Evolutionary conservation across 2,113 vertebrate species (phyloP), one percentile per base, ranked within the genome.

Genomic region (Helogale parvula): DNA sequence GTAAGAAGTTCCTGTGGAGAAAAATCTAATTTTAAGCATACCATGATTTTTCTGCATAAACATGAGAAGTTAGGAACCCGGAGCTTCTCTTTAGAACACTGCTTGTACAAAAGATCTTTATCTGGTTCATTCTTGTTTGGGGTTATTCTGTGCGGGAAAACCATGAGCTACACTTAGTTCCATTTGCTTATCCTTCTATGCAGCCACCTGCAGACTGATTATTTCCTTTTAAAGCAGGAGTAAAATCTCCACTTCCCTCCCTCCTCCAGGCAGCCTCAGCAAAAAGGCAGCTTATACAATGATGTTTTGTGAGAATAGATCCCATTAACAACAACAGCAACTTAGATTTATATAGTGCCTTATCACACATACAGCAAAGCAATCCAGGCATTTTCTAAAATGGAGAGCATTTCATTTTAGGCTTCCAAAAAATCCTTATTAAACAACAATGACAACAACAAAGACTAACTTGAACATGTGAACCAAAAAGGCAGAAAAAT

Each of bases 11-110:
- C 85, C 72, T 83, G 60, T 35, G 79, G 79, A 88, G 93, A 94
- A 97, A 98, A 96, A 96, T 92, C 68, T 72, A 94, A 97, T 97
- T 96, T 96, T 95, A 97, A 98, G 71, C 77, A 87, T 69, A 79
- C 83, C 72, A 45, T 66, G 85, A 68, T 93, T 98, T 96, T 92
- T 21, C 85, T 95, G 90, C 72, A 97, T 96, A 97, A 97, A 96
- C 82, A 90, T 66, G 92, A 92, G 68, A 63, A 84, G 79, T 88
- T 92, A 72, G 27, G 92, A 97, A 81, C 54, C 57, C 23, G 14
- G 82, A 93, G 94, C 88, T 84, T 92, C 85, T 82, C 94, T 92
- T 98, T 65, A 94, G 66, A 95, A 41, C 27, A 93, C 81, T 41
- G n/a, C 41, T 72, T 47, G 29, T 88, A 94, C 72, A 97, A 95